A percentile compares a stretch with the other conserved stretches of the same genome.
These are phyloP conservation scores for Myotis daubentonii DNA, from an alignment of 2,797 vertebrate genomes.

Conservation along the genomic window DNA sequence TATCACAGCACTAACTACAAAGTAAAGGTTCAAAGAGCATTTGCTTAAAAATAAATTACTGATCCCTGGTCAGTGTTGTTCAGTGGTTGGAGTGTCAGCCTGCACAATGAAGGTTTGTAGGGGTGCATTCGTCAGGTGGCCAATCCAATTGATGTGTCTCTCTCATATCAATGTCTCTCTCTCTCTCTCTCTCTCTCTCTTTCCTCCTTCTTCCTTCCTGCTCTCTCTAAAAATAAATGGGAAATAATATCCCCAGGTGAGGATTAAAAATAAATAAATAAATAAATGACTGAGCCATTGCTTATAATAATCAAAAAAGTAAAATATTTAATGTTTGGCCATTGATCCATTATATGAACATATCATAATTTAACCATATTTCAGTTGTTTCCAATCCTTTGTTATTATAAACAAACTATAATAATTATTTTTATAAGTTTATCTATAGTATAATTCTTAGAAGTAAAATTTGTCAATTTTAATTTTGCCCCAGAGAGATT, in stretches of 20 bases:
- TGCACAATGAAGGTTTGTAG: too few species aligned
- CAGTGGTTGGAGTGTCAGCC: too few species aligned
- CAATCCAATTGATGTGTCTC: too few species aligned
- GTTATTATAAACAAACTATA: background rate
- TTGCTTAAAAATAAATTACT: constrained; percentile 3
- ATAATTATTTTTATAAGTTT: background rate
- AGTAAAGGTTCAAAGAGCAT: background rate
- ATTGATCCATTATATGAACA: background rate
- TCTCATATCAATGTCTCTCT: too few species aligned
- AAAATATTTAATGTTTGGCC: background rate
- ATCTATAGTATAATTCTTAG: background rate
- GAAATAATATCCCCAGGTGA: too few species aligned
- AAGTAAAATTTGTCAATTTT: background rate
- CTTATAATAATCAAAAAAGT: background rate
- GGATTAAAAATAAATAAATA: constrained; percentile 42
- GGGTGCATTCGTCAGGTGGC: too few species aligned
- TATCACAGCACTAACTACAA: background rate
- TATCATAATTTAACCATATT: background rate
- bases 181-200: too few species aligned
- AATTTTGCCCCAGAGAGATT: background rate
- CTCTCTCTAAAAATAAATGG: too few species aligned
- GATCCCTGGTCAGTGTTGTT: background rate
- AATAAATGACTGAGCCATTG: background rate
- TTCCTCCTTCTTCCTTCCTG: too few species aligned
- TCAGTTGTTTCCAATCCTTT: background rate